These are phyloP conservation scores for Ophraella communa DNA, from an alignment of 2,888 invertebrate genomes.

Conservation along the genomic window DNA sequence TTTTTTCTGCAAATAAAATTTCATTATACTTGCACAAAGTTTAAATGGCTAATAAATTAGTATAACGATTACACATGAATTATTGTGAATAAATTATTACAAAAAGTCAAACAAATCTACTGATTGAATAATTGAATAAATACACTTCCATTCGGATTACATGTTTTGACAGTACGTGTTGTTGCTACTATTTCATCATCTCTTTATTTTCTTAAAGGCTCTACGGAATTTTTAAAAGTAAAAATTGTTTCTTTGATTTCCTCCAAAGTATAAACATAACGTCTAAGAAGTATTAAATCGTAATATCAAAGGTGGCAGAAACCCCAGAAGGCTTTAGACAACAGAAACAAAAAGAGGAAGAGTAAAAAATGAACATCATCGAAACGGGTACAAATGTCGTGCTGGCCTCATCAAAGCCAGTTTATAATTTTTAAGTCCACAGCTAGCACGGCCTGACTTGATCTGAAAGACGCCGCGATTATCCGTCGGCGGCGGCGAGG, in stretches of 20 bases:
- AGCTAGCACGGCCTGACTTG: slow-evolving; percentile 30
- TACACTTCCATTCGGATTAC: not conserved
- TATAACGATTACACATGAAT: too few species aligned
- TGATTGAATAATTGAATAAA: too few species aligned
- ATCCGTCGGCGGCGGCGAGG: slow-evolving; percentile 34
- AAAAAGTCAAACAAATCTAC: too few species aligned
- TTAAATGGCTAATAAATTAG: too few species aligned
- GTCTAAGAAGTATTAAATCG: slow-evolving; percentile 3
- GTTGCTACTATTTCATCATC: not conserved
- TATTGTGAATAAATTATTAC: too few species aligned
- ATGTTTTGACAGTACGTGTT: not conserved
- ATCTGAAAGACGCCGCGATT: slow-evolving; percentile 37
- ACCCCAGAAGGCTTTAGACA: slow-evolving; percentile 30
- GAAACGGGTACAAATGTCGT: slow-evolving; percentile 42
- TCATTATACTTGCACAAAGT: too few species aligned
- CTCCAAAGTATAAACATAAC: not conserved
- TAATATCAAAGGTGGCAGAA: slow-evolving; percentile 29
- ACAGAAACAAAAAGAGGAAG: slow-evolving; percentile 32
- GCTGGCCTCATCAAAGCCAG: slow-evolving; percentile 46
- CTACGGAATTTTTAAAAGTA: not conserved
- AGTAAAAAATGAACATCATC: slow-evolving; percentile 34
- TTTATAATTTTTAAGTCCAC: slow-evolving; percentile 48
- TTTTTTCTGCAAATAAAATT: too few species aligned
- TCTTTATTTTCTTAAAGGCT: not conserved
- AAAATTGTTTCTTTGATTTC: not conserved